Conservation (phyloP, 1,140 invertebrate genomes). For the Drosophila albomicans region DNA sequence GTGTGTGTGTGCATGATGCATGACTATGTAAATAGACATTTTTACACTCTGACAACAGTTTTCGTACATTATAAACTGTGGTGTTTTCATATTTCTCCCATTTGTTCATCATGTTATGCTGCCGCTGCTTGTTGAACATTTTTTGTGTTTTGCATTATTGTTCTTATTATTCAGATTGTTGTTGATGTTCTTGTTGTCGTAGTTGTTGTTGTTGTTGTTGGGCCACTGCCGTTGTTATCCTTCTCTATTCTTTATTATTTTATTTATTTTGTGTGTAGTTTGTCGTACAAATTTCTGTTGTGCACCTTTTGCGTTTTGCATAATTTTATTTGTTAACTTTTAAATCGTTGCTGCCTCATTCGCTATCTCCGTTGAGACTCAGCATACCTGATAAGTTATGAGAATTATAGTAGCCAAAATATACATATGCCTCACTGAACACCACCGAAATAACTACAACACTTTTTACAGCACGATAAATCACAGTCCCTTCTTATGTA, state of each 20-base stretch:
- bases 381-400: constrained; percentile 47
- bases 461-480: not conserved
- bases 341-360: constrained; percentile 28
- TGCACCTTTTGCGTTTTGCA: constrained; percentile 59
- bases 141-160: not conserved
- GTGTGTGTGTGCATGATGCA: constrained; percentile 67
- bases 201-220: not conserved
- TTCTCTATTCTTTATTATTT: not conserved
- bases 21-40: constrained; percentile 80
- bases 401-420: constrained; percentile 13
- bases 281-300: constrained; percentile 43
- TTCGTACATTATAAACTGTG: constrained; percentile 65
- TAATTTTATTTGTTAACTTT: constrained; percentile 79
- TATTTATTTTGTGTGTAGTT: constrained; percentile 8
- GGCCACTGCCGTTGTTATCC: not conserved
- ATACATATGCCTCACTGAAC: constrained; percentile 34
- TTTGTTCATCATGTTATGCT: constrained; percentile 19
- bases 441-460: constrained; percentile 21
- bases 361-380: constrained; percentile 21
- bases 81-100: constrained; percentile 20
- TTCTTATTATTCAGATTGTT: constrained; percentile 19
- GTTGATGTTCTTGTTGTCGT: not conserved
- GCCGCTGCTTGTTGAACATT: constrained; percentile 21
- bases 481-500: not conserved
- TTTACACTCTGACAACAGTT: constrained; percentile 79